Percentiles rank a stretch among this genome's conserved stretches.
phyloP scores from a whole-genome alignment of 2,113 vertebrate species.

The Atlantisia rogersi region DNA sequence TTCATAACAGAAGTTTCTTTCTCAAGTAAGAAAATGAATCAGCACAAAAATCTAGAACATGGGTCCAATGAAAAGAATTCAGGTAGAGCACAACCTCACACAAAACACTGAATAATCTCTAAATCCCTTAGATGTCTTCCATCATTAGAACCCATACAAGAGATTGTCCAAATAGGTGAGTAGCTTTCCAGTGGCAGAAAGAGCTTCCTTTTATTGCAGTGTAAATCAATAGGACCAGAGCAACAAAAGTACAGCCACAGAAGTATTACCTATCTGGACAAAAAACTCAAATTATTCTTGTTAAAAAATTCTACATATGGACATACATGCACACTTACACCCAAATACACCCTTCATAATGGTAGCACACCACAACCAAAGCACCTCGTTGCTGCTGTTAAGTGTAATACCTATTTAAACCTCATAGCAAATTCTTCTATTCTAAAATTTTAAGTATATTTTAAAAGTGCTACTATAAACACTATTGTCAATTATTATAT shows the following conservation, averaged over 20 bases:
- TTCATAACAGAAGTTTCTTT: neutral
- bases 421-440: neutral
- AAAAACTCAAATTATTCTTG: neutral
- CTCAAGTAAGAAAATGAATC: neutral
- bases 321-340: too few relatives aligned
- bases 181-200: neutral
- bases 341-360: neutral
- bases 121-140: neutral
- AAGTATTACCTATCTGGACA: neutral
- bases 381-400: neutral
- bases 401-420: neutral
- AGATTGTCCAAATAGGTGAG: fast-evolving
- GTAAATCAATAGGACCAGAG: neutral
- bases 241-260: neutral
- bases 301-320: neutral
- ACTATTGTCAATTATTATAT: neutral
- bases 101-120: neutral
- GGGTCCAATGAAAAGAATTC: neutral
- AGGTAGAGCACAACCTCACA: neutral
- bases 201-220: neutral
- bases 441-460: neutral
- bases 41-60: neutral
- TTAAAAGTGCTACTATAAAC: neutral
- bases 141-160: neutral
- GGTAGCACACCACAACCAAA: neutral